These are phyloP conservation scores for Panzeria rudis DNA, from an alignment of 2,888 invertebrate species.

Conservation along the genomic window DNA sequence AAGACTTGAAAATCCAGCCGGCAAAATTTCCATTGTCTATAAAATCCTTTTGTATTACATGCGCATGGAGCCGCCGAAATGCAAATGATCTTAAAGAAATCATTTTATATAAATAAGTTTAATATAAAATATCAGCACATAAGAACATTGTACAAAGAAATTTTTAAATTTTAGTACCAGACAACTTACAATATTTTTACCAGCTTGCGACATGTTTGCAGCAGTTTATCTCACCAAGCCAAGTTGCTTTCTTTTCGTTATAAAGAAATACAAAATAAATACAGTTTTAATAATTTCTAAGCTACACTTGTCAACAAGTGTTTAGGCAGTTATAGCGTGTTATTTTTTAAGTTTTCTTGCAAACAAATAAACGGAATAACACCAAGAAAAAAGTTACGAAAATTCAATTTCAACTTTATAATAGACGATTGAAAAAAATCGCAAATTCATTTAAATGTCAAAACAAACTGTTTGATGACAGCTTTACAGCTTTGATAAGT, in stretches of 20 bases:
- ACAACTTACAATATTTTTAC: conserved; percentile 68
- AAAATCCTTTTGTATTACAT: conserved; percentile 31
- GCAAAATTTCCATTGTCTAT: conserved; percentile 41
- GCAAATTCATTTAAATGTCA: conserved; percentile 74
- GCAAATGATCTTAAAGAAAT: conserved; percentile 4
- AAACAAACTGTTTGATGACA: conserved; percentile 49
- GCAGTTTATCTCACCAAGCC: conserved; percentile 27
- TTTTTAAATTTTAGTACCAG: background rate
- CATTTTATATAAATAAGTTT: background rate
- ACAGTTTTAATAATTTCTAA: conserved; percentile 32
- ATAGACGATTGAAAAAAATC: conserved; percentile 70
- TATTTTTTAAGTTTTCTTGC: conserved; percentile 19
- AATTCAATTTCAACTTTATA: conserved; percentile 55
- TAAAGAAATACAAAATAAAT: conserved; percentile 11
- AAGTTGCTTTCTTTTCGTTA: conserved; percentile 21
- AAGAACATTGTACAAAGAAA: background rate
- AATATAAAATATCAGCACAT: conserved; percentile 6
- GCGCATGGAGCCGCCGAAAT: conserved; percentile 55
- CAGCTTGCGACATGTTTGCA: conserved; percentile 64
- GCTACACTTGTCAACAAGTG: conserved; percentile 61
- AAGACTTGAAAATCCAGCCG: conserved; percentile 27
- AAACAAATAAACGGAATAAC: conserved; percentile 44
- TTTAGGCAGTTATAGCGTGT: conserved; percentile 23
- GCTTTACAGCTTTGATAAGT: background rate
- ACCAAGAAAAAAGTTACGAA: conserved; percentile 35